Base-by-base conservation (phyloP, 2,797 vertebrate genomes). In the Cyprinella venusta region DNA sequence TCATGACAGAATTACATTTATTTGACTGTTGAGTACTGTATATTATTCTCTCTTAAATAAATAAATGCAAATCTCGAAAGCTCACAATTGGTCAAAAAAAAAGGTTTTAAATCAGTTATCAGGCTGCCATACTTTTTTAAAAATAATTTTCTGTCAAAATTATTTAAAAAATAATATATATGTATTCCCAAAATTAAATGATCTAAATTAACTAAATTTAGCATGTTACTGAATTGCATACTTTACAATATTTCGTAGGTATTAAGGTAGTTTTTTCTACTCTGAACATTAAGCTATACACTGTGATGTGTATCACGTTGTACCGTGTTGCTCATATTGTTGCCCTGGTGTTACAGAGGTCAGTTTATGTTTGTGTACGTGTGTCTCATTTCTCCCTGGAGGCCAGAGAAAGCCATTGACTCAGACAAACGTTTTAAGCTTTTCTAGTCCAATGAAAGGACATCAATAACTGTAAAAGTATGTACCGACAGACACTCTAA, bases 351-450 rank as follows among this genome's bases (percentile, higher is more conserved):
- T 52, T 75, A 52, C 5, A 67, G 48, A 75, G 70, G 71, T 82
- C 80, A 67, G 16, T 33, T 65, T 67, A 74, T 71, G 65, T 48
- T 38, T 50, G 26, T 63, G 52, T 48, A 19, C 24, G 38, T 48
- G 50, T 36, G 38, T 61, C n/a, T 36, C 56, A 19, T 75, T 52
- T 54, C 21, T 67, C 61, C 71, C 71, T 75, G 33, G 80, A 82
- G 80, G 80, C 45, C n/a, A 67, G 30, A 75, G 45, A 75, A 67
- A 76, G 61, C 80, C 69, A 71, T 72, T 72, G 40, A 72, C 26
- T 45, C 54, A 81, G 30, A 38, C 45, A 65, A 42, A 30, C 10
- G 16, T 59, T 71, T n/a, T 26, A 81, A 59, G 80, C 71, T 75
- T 76, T 75, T 36, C 36, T 64, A 82, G 59, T 36, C 56, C 59